Base-by-base conservation (phyloP, 2,888 invertebrate species). In the Boloria euphrosyne region DNA sequence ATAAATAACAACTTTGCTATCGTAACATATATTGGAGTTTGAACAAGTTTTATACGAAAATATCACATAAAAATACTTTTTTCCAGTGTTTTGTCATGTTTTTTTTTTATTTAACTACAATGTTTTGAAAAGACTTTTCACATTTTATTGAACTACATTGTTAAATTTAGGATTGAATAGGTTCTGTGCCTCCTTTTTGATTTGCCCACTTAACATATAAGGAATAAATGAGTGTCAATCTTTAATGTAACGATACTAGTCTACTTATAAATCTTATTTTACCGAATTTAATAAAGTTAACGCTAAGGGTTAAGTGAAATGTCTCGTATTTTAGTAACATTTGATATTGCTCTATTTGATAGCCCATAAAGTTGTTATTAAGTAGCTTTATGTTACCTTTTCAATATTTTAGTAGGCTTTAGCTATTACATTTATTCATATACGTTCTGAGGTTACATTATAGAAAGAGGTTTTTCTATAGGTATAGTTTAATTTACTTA, bases 321-420 rank as follows among this genome's bases (percentile, higher is more conserved):
- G 49, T 61, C 57, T 52, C 47, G 53, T 61, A 68, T 57, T 70
- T 66, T 67, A 51, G 65, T 49, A 69, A 60, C 66, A 59, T 73
- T 69, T 71, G 72, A 69, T 74, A 73, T 71, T 71, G 70, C 72
- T 27, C 67, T 73, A 71, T 71, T 74, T 73, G 72, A 74, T 72
- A 70, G 68, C 58, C 70, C 73, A 73, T 74, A 72, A 74, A 73
- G 65, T 67, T 71, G 62, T 68, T 71, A 73, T 74, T 73, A 74
- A 73, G 72, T 71, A 65, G 70, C 70, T 73, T 73, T 72, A 74
- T 67, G 66, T 58, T 53, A 57, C 52, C 68, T 64, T 70, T 74
- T 69, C 71, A 72, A 72, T 72, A 70, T 67, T 71, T 70, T 61
- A 69, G 62, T 67, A 68, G 65, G 59, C 65, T 31, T 14, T 62